These are phyloP conservation scores for Caenorhabditis sinica DNA, from an alignment of 2,888 invertebrate genomes.

Conservation along the genomic window DNA sequence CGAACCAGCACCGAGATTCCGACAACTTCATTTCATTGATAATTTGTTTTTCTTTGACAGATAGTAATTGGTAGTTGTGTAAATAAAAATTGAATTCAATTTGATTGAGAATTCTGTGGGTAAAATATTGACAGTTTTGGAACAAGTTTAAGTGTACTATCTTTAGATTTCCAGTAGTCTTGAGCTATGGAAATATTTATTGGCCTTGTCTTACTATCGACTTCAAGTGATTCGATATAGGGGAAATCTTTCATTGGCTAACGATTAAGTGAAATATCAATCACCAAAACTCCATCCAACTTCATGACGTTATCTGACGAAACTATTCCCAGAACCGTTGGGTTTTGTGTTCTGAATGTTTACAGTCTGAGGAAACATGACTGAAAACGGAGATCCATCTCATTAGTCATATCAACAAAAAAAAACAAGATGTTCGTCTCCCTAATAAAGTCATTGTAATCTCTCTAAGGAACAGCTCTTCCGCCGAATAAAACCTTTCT, in stretches of 20 bases:
- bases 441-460: background rate
- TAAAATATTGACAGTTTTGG: no score
- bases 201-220: no score
- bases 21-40: slow-evolving; percentile 22
- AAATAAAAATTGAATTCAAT: background rate
- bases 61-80: background rate
- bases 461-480: background rate
- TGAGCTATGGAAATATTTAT: no score
- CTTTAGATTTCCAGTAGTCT: no score
- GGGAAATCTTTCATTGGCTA: no score
- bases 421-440: slow-evolving; percentile 8
- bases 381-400: background rate
- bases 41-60: no score
- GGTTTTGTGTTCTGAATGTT: background rate
- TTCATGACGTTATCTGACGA: background rate
- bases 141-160: no score
- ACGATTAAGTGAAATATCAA: no score
- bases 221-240: no score
- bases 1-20: slow-evolving; percentile 17
- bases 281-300: no score
- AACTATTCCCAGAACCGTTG: background rate
- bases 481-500: background rate
- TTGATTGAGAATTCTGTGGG: background rate
- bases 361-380: background rate
- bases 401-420: slow-evolving; percentile 5